Percentiles rank a stretch among this genome's conserved stretches.
These are phyloP conservation scores for Acestrorhynchus altus DNA, from an alignment of 2,797 vertebrate genomes.

Conservation along the genomic window DNA sequence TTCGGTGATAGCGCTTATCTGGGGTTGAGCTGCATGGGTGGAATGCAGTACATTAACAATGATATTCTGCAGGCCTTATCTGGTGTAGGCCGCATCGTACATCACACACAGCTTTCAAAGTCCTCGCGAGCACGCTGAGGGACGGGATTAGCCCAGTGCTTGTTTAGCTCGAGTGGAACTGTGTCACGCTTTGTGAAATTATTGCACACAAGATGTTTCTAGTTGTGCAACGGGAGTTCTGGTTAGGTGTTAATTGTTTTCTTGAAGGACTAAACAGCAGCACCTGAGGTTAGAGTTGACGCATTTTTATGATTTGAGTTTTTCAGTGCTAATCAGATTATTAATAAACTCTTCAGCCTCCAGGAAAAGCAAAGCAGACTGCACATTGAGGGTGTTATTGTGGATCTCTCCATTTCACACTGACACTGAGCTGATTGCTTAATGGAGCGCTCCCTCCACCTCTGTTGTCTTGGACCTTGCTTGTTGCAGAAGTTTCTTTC, in stretches of 20 bases:
- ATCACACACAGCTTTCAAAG: constrained; percentile 38
- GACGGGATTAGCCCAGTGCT: constrained; percentile 25
- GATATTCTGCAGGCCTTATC: constrained; percentile 53
- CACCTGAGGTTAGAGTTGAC: not conserved
- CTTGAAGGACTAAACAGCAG: not conserved
- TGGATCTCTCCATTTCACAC: constrained; percentile 4
- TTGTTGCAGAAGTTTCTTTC: constrained; percentile 35
- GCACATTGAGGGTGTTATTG: constrained; percentile 5
- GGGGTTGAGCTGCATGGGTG: constrained; percentile 42
- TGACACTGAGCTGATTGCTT: constrained; percentile 33
- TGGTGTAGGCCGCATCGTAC: constrained; percentile 26
- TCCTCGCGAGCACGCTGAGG: constrained; percentile 29
- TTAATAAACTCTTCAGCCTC: constrained; percentile 12
- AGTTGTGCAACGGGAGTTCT: not conserved
- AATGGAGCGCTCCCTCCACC: constrained; percentile 2
- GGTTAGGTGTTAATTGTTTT: not conserved
- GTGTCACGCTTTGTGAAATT: constrained; percentile 8
- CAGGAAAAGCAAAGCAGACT: not conserved
- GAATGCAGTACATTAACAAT: constrained; percentile 48
- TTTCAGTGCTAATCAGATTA: not conserved
- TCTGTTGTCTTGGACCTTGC: not conserved
- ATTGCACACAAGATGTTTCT: not conserved
- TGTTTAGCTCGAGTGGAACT: constrained; percentile 26
- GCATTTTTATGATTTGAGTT: not conserved
- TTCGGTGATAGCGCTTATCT: constrained; percentile 54